Base-by-base conservation (phyloP, 2,113 vertebrate genomes). In the Heliornis fulica region DNA sequence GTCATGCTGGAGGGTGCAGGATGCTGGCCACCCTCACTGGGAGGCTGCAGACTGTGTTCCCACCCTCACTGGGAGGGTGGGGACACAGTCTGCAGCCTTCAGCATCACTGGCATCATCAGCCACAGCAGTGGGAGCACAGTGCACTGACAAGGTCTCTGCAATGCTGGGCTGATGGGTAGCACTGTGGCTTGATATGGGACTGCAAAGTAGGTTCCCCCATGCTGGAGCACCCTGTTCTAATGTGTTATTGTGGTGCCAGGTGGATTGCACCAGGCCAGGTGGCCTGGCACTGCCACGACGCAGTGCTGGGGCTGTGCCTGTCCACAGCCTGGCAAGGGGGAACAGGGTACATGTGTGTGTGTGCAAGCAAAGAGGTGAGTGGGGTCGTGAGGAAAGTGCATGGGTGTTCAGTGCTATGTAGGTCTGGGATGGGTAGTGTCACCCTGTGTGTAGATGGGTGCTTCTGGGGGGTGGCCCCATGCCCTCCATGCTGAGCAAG, bases 341-440 rank as follows among this genome's bases (percentile, higher is more conserved):
- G 28, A 54, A 60, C 0, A 0, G 91, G 72, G 20, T 29, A 61
- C 1, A 21, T 60, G 77, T 68, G 77, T 68, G 68, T 53, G 69
- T 1, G 18, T 34, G 78, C 2, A 2, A 85, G 63, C 48, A 72
- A 38, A 93, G 45, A 63, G 60, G 8, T 41, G 46, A 1, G 5
- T 20, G 89, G 79, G 38, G 46, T 74, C 26, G 8, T 81, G 80
- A 89, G 60, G 77, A 95, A 81, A 91, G 80, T 7, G 9, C 2
- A 4, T 66, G 89, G 64, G 77, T 89, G 89, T 95, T 96, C 83
- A 45, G 53, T 92, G 80, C 95, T 89, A 57, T 0, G 3, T 94
- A 74, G 83, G 64, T 74, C 22, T 1, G 1, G 93, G 83, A 76
- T 83, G 68, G 64, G 83, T 89, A 80, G 91, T 63, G 59, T 64